A percentile compares a stretch with the other conserved stretches of the same genome.
These are phyloP conservation scores for Caenorhabditis afra DNA, from an alignment of 2,888 invertebrate genomes.

Conservation along the genomic window DNA sequence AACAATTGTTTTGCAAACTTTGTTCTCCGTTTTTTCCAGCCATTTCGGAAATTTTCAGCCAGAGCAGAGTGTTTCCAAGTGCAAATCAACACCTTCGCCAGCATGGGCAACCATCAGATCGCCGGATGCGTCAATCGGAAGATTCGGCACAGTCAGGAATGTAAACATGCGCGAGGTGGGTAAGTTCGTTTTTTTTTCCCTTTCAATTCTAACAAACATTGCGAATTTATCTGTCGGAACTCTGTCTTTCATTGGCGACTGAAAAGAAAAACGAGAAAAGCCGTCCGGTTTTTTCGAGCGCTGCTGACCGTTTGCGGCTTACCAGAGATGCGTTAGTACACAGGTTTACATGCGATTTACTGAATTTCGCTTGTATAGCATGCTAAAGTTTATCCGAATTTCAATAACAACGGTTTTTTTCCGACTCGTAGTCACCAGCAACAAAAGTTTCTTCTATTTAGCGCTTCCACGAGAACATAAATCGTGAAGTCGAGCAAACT, in stretches of 20 bases:
- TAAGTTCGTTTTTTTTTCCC: conserved; percentile 3
- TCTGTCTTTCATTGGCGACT: not conserved
- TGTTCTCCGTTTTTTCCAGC: no score
- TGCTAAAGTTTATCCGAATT: no score
- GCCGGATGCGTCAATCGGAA: not conserved
- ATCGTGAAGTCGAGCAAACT: no score
- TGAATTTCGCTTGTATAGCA: not conserved
- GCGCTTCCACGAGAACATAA: no score
- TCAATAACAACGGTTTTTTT: no score
- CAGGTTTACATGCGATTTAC: conserved; percentile 6
- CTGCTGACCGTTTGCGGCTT: conserved; percentile 5
- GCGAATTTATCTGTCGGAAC: not conserved
- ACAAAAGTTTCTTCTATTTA: no score
- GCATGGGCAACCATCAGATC: conserved; percentile 7
- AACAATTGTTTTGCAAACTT: no score
- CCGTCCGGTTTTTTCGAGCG: conserved; percentile 9
- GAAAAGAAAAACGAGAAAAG: not conserved
- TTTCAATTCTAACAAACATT: not conserved
- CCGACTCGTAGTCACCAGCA: no score
- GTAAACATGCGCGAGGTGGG: conserved; percentile 7
- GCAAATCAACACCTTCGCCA: not conserved
- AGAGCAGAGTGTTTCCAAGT: not conserved
- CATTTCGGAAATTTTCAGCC: not conserved
- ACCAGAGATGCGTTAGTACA: conserved; percentile 9
- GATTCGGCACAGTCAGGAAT: not conserved